A percentile compares a stretch with the other conserved stretches of the same genome.
These are phyloP conservation scores for Salarias fasciatus DNA, from an alignment of 2,797 vertebrate genomes.

Conservation along the genomic window DNA sequence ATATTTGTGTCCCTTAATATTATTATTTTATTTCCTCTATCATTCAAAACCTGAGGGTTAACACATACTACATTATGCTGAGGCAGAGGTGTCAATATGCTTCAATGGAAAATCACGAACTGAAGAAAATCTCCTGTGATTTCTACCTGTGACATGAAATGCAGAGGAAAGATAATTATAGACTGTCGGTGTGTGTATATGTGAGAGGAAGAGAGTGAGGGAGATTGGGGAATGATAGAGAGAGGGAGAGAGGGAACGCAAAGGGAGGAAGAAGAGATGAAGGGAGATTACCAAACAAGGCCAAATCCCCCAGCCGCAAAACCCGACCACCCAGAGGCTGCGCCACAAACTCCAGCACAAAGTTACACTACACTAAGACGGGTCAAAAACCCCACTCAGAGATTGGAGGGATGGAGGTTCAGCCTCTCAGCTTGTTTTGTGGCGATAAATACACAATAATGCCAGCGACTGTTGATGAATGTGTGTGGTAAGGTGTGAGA, in stretches of 20 bases:
- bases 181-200: slow-evolving; percentile 35
- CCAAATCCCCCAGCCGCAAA: slow-evolving; percentile 64
- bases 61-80: no score
- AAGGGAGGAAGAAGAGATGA: slow-evolving; percentile 63
- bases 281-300: slow-evolving; percentile 76
- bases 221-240: slow-evolving; percentile 15
- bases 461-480: slow-evolving; percentile 50
- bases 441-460: slow-evolving; percentile 49
- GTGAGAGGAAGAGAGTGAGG: slow-evolving; percentile 15
- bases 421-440: slow-evolving; percentile 31
- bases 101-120: no score
- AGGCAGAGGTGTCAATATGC: no score
- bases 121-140: slow-evolving; percentile 16
- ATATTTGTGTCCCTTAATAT: no score
- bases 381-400: slow-evolving; percentile 32
- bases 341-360: slow-evolving; percentile 49
- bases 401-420: slow-evolving; percentile 10
- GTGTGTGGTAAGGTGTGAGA: slow-evolving; percentile 62
- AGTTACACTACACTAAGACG: slow-evolving; percentile 32
- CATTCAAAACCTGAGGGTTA: no score
- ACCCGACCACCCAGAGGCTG: slow-evolving; percentile 71
- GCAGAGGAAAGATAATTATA: slow-evolving; percentile 42
- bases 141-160: slow-evolving; percentile 37
- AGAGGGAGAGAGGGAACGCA: slow-evolving; percentile 22
- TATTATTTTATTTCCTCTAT: no score